These are phyloP conservation scores for Arrhamphus sclerolepis DNA, from an alignment of 2,797 vertebrate species.

Conservation along the genomic window DNA sequence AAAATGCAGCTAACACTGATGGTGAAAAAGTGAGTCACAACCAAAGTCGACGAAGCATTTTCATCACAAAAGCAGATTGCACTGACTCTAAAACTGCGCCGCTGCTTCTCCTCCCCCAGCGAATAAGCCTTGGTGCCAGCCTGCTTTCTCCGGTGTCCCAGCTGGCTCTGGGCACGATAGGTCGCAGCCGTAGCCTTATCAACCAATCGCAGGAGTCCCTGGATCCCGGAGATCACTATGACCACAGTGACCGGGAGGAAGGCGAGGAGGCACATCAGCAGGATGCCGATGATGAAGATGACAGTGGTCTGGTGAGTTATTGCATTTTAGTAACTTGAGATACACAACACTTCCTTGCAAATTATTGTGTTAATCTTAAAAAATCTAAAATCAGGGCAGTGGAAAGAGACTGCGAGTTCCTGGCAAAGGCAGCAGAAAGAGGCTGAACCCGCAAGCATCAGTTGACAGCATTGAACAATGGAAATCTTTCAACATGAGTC, in stretches of 20 bases:
- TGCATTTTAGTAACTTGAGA: neutral
- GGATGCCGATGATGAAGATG: constrained; percentile 89
- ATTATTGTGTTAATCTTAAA: constrained; percentile 7
- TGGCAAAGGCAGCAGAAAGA: constrained; percentile 87
- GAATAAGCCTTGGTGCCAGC: constrained; percentile 80
- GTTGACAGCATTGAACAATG: constrained; percentile 87
- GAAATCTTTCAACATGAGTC: constrained; percentile 81
- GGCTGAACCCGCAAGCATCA: constrained; percentile 87
- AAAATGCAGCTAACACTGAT: constrained; percentile 83
- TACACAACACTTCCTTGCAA: neutral
- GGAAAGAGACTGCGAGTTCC: constrained; percentile 85
- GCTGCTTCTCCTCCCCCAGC: constrained; percentile 57
- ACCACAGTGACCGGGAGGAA: constrained; percentile 84
- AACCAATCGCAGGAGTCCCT: constrained; percentile 84
- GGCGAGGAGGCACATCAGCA: constrained; percentile 78
- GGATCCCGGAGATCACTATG: constrained; percentile 80
- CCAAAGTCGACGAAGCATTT: neutral
- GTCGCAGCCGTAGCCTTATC: constrained; percentile 81
- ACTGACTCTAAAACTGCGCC: constrained; percentile 3
- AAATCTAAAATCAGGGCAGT: constrained; percentile 62
- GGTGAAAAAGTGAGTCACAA: constrained; percentile 68
- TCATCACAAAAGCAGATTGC: neutral
- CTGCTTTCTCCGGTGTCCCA: constrained; percentile 84
- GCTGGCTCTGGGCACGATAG: constrained; percentile 81
- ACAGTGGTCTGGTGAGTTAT: constrained; percentile 82